Evolutionary conservation across 1,140 invertebrate species (phyloP).

Genomic region (Lamellibrachia luymesi): DNA sequence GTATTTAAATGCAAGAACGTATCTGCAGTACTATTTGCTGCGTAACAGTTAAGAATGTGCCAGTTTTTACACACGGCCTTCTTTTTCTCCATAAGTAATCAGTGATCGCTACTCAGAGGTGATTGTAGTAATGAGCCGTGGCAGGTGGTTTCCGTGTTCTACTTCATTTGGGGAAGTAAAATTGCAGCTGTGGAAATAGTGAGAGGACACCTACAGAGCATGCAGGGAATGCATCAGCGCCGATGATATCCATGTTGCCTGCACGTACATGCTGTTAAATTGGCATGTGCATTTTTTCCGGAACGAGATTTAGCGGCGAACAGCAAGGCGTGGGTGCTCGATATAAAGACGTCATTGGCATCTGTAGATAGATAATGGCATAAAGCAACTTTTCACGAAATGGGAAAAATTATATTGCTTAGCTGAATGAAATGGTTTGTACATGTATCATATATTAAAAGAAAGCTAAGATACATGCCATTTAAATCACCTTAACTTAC

Average conservation of each 20-base stretch:
- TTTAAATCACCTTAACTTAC: too few species aligned
- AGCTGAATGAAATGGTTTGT: too few species aligned
- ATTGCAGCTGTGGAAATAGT: neutral
- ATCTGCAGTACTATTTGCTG: neutral
- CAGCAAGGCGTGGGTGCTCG: too few species aligned
- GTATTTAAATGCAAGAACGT: neutral
- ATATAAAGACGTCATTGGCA: too few species aligned
- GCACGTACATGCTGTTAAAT: neutral
- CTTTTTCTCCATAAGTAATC: neutral
- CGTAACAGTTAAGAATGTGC: neutral
- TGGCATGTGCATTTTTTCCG: neutral
- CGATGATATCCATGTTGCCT: neutral
- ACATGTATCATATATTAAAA: too few species aligned
- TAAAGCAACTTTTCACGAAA: too few species aligned
- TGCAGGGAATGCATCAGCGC: neutral
- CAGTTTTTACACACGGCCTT: neutral
- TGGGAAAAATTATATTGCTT: too few species aligned
- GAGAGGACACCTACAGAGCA: too few species aligned
- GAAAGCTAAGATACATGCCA: too few species aligned
- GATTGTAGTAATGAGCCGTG: neutral
- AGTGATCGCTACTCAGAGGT: neutral
- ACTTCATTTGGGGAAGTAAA: neutral
- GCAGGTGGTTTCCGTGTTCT: neutral
- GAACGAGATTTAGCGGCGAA: too few species aligned
- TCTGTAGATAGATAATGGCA: too few species aligned